These are phyloP conservation scores for Muscicapa comitata DNA, from an alignment of 2,797 vertebrate genomes.

Conservation along the genomic window DNA sequence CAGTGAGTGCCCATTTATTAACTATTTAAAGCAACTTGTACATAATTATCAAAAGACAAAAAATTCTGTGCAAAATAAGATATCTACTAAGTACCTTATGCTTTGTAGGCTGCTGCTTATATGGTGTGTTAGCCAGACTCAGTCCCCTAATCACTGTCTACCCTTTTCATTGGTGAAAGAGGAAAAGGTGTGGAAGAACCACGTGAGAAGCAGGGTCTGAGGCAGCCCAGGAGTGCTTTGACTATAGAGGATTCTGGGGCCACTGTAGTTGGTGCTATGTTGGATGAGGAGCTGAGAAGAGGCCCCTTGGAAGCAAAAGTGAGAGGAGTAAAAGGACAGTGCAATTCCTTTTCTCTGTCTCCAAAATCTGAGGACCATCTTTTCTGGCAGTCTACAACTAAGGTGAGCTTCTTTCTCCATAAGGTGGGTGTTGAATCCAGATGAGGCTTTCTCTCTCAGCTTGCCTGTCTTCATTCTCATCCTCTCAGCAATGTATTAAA, in stretches of 20 bases:
- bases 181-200: not conserved
- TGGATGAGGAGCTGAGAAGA: not conserved
- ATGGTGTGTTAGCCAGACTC: not conserved
- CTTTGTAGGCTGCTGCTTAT: not conserved
- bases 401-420: not conserved
- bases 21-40: not conserved
- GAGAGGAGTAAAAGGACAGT: not conserved
- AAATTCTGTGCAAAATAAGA: not conserved
- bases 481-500: not conserved
- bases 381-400: not conserved
- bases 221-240: not conserved
- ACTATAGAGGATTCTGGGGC: not conserved
- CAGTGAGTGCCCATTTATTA: accelerated
- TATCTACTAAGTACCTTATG: not conserved
- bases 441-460: not conserved
- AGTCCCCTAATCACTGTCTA: not conserved
- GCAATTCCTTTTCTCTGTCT: not conserved
- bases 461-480: not conserved
- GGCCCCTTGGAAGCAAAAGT: not conserved
- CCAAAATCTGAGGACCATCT: not conserved
- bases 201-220: not conserved
- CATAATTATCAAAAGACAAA: not conserved
- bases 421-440: not conserved
- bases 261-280: not conserved
- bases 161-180: not conserved